phyloP scores from a whole-genome alignment of 2,797 vertebrate genomes.

The Labeo calbasu region DNA sequence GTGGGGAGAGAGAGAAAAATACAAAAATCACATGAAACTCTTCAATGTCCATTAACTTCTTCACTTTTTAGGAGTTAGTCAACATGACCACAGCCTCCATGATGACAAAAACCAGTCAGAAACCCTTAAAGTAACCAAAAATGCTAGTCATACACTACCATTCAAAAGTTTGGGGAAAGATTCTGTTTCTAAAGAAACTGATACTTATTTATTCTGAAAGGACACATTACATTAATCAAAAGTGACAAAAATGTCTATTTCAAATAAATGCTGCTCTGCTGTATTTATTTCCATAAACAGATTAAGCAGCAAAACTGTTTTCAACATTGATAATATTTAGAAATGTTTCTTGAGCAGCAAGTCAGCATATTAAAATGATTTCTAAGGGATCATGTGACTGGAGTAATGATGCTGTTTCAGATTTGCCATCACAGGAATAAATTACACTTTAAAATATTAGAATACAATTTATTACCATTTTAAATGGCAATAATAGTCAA shows the following conservation, averaged over 20 bases:
- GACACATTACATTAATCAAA: neutral
- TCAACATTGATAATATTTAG: neutral
- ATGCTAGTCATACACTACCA: neutral
- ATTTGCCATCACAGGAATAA: no score
- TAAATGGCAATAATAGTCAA: neutral
- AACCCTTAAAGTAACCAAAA: neutral
- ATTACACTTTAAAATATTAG: no score
- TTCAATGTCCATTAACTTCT: neutral
- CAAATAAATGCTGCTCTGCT: neutral
- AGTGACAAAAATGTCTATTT: neutral
- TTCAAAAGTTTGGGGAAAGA: neutral
- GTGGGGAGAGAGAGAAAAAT: neutral
- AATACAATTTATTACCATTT: no score
- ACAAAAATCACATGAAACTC: neutral
- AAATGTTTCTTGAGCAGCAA: neutral
- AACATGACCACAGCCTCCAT: conserved; percentile 2
- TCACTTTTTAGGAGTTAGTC: neutral
- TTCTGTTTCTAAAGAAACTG: neutral
- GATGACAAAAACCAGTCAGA: neutral
- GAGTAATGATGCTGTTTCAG: no score
- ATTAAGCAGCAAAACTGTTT: neutral
- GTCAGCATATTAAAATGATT: neutral
- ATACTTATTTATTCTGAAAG: neutral
- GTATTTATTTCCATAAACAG: neutral
- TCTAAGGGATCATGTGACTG: neutral